Evolutionary conservation across 2,797 vertebrate genomes (phyloP).

Genomic region (Pantherophis alleghaniensis): DNA sequence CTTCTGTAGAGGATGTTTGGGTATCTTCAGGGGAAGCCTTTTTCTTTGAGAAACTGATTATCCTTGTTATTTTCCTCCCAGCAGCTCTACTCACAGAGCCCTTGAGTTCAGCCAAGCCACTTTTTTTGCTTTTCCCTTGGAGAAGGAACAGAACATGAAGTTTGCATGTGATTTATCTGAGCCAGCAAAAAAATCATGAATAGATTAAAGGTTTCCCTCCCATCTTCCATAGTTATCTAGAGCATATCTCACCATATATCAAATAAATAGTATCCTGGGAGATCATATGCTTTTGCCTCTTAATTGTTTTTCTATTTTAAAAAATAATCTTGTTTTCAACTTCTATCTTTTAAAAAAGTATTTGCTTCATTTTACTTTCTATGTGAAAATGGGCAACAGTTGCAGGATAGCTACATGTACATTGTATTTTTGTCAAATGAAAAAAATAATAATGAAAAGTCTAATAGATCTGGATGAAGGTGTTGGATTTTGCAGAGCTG

Average conservation of each 20-base stretch:
- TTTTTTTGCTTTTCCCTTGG: slow-evolving; percentile 85
- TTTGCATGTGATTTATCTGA: not conserved
- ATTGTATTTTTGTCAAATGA: not conserved
- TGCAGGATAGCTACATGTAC: not conserved
- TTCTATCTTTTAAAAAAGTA: not conserved
- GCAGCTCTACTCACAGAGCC: slow-evolving; percentile 93
- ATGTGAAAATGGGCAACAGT: not conserved
- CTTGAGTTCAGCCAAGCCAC: slow-evolving; percentile 90
- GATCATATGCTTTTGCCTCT: not conserved
- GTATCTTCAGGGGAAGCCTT: slow-evolving; percentile 83
- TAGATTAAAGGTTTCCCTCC: not conserved
- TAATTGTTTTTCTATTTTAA: not conserved
- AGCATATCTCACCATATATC: not conserved
- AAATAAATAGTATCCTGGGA: not conserved
- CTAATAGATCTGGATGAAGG: not conserved
- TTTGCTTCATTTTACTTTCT: not conserved
- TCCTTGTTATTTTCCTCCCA: slow-evolving; percentile 93
- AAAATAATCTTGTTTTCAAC: not conserved
- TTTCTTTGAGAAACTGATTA: slow-evolving; percentile 97
- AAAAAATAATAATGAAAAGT: not conserved
- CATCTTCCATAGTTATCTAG: not conserved
- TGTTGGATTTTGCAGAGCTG: not conserved
- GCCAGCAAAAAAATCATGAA: not conserved
- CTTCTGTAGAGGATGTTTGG: slow-evolving; percentile 71
- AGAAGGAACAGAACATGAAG: not conserved